phyloP scores from a whole-genome alignment of 2,797 vertebrate genomes.

The Danio aesculapii region DNA sequence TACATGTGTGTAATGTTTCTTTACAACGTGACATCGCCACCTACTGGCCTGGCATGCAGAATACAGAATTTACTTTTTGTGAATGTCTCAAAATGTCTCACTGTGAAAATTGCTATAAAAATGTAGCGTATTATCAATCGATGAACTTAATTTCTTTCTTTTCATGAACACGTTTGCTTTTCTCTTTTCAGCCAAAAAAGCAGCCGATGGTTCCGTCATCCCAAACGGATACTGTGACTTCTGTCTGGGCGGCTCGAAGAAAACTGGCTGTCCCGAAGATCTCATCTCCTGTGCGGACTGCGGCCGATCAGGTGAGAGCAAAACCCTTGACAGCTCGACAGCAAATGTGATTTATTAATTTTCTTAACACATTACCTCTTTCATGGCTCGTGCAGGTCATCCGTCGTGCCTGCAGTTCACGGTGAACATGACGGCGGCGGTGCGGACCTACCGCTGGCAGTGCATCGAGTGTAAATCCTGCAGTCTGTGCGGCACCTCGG shows the following conservation, averaged over 20 bases:
- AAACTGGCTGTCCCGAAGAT: slow-evolving; percentile 94
- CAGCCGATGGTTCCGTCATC: slow-evolving; percentile 91
- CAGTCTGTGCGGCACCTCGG: slow-evolving; percentile 94
- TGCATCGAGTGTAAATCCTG: slow-evolving; percentile 98
- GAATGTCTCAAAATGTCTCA: too few relatives aligned
- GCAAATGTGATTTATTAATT: neutral
- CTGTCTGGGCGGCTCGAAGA: slow-evolving; percentile 94
- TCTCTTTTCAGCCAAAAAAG: slow-evolving; percentile 86
- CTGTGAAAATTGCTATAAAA: too few relatives aligned
- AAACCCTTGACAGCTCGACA: neutral
- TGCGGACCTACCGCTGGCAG: slow-evolving; percentile 96
- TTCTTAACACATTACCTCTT: slow-evolving; percentile 18
- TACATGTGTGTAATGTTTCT: too few relatives aligned
- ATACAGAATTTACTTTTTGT: too few relatives aligned
- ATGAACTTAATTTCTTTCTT: neutral
- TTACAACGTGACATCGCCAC: too few relatives aligned
- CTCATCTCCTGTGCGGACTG: slow-evolving; percentile 96
- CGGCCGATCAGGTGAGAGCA: slow-evolving; percentile 87
- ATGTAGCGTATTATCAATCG: too few relatives aligned
- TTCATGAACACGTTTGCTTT: neutral
- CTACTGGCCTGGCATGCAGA: too few relatives aligned
- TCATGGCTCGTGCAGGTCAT: slow-evolving; percentile 81
- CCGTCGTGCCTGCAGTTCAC: slow-evolving; percentile 97
- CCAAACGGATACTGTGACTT: slow-evolving; percentile 96
- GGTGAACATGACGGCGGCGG: slow-evolving; percentile 94